phyloP scores from a whole-genome alignment of 2,888 invertebrate genomes.

The Netelia inedita region DNA sequence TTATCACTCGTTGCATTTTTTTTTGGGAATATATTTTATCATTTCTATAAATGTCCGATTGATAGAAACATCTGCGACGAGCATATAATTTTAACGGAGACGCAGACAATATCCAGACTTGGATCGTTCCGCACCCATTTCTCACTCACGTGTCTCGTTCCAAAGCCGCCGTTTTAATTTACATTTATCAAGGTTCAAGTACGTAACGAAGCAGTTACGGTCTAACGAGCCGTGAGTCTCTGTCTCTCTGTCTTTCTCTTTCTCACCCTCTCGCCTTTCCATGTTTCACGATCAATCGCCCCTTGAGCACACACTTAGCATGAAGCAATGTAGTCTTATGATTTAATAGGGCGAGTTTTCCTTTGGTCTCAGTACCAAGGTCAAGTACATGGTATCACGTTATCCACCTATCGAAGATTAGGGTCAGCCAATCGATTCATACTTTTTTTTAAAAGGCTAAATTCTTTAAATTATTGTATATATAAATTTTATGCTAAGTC shows the following conservation, averaged over 20 bases:
- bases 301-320: constrained; percentile 7
- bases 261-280: neutral
- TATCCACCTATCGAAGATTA: neutral
- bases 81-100: no score
- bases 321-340: constrained; percentile 40
- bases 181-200: constrained; percentile 68
- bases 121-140: constrained; percentile 48
- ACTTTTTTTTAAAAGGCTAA: no score
- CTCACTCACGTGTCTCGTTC: constrained; percentile 57
- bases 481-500: no score
- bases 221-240: constrained; percentile 5
- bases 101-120: constrained; percentile 2
- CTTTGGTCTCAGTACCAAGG: constrained; percentile 42
- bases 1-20: neutral
- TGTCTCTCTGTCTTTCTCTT: constrained; percentile 10
- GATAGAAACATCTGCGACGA: neutral
- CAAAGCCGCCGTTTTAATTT: constrained; percentile 62
- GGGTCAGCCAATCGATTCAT: neutral
- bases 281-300: constrained; percentile 52
- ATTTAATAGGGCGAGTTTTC: constrained; percentile 49
- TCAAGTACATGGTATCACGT: constrained; percentile 16
- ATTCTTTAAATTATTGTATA: no score
- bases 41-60: neutral
- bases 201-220: constrained; percentile 28
- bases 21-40: neutral